These are phyloP conservation scores for Trinorchestia longiramus DNA, from an alignment of 1,140 invertebrate genomes.

Conservation along the genomic window DNA sequence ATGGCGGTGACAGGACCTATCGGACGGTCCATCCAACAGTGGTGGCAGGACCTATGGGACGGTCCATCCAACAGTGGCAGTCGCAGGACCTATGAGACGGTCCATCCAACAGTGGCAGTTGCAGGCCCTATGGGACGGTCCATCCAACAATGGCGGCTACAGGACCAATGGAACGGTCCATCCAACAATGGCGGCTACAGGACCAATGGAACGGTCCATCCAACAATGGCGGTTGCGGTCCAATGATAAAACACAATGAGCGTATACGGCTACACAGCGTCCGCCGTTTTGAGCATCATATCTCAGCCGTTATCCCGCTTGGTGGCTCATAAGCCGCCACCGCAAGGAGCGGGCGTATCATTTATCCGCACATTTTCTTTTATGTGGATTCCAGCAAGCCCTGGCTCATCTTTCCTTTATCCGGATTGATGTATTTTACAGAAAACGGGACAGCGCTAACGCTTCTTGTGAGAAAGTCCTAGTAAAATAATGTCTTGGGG, in stretches of 20 bases:
- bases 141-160: neutral
- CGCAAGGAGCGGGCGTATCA: slow-evolving; percentile 2
- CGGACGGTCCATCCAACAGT: neutral
- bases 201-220: neutral
- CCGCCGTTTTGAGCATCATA: slow-evolving; percentile 21
- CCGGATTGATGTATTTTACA: slow-evolving; percentile 43
- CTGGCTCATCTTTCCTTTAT: slow-evolving; percentile 11
- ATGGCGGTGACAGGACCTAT: too few species aligned
- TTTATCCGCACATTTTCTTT: slow-evolving; percentile 48
- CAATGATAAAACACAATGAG: neutral
- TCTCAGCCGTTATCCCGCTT: neutral
- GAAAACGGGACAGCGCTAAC: neutral
- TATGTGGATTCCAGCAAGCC: slow-evolving; percentile 20
- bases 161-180: neutral
- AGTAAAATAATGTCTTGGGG: neutral
- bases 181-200: neutral
- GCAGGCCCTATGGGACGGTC: neutral
- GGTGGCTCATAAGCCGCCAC: slow-evolving; percentile 20
- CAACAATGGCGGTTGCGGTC: neutral
- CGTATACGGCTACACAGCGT: neutral
- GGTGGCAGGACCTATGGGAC: neutral
- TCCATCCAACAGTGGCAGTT: neutral
- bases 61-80: too few species aligned
- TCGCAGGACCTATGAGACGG: neutral
- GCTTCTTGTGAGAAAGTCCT: neutral